A percentile compares a stretch with the other conserved stretches of the same genome.
phyloP scores from a whole-genome alignment of 2,113 vertebrate species.

The Buteo buteo region DNA sequence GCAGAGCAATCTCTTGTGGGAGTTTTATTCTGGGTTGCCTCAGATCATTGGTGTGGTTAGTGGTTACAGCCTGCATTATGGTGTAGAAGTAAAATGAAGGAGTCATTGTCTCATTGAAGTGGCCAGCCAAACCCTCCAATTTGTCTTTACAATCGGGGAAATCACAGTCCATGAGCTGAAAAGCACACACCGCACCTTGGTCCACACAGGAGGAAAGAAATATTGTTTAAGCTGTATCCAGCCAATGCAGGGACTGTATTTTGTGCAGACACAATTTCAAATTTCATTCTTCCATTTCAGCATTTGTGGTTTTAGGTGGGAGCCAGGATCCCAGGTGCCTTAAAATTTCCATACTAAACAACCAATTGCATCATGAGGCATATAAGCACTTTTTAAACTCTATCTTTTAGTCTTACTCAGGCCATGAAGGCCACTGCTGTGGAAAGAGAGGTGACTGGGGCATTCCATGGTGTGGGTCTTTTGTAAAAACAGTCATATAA shows the following conservation, averaged over 20 bases:
- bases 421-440: background rate
- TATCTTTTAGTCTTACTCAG: background rate
- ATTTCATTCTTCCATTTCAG: background rate
- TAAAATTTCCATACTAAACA: background rate
- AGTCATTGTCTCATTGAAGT: background rate
- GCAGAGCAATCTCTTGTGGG: background rate
- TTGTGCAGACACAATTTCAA: background rate
- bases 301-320: background rate
- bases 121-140: background rate
- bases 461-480: background rate
- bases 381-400: background rate
- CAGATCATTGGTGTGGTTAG: background rate
- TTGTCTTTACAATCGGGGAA: background rate
- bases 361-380: background rate
- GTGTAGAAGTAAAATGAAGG: background rate
- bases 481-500: conserved; percentile 3
- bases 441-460: background rate
- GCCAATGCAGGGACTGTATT: fast-evolving
- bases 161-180: background rate
- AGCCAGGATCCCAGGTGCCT: background rate
- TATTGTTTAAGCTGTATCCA: background rate
- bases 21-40: background rate
- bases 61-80: background rate
- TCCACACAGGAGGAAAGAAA: background rate
- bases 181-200: background rate